Conservation (phyloP, 1,140 invertebrate species). For the Leguminivora glycinivorella region DNA sequence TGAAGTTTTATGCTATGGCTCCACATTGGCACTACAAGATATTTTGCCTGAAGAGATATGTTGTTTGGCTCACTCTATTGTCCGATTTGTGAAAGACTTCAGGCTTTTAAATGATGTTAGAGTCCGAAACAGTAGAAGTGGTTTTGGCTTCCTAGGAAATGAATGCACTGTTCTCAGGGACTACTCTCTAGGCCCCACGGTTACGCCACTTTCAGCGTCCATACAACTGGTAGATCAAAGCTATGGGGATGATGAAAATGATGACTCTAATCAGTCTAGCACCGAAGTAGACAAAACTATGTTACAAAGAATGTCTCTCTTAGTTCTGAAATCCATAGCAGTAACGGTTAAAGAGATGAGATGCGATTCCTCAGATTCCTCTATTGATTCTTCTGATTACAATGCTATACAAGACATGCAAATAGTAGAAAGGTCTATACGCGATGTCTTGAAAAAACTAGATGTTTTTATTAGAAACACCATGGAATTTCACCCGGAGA, state of each 20-base stretch:
- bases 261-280: conserved; percentile 52
- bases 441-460: conserved; percentile 89
- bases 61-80: conserved; percentile 89
- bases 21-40: conserved; percentile 91
- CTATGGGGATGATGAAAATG: conserved; percentile 64
- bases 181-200: conserved; percentile 61
- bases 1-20: conserved; percentile 93
- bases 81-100: conserved; percentile 91
- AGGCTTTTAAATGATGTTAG: conserved; percentile 84
- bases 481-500: conserved; percentile 92
- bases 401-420: conserved; percentile 94
- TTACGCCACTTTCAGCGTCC: conserved; percentile 54
- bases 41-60: conserved; percentile 92
- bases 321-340: conserved; percentile 92
- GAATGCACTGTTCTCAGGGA: conserved; percentile 69
- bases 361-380: conserved; percentile 90
- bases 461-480: conserved; percentile 90
- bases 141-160: conserved; percentile 79
- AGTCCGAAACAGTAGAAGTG: conserved; percentile 74
- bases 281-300: conserved; percentile 84
- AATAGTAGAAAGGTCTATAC: conserved; percentile 90
- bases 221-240: conserved; percentile 68
- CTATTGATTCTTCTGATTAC: conserved; percentile 88
- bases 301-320: conserved; percentile 90
- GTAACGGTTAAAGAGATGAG: conserved; percentile 94